Evolutionary conservation across 2,888 invertebrate species (phyloP).

Genomic region (Phyllotreta cruciferae): DNA sequence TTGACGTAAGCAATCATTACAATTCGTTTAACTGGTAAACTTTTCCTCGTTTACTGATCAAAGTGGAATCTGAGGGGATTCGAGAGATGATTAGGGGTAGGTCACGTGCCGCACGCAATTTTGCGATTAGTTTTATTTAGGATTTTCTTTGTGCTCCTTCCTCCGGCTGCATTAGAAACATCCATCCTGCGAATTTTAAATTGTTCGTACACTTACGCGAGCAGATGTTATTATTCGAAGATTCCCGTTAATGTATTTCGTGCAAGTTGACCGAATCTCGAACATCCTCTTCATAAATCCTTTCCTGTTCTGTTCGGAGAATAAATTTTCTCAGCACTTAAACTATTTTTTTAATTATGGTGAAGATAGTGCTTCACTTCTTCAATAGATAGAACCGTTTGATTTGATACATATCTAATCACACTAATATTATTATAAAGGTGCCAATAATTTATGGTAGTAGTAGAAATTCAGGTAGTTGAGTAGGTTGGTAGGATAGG

Average conservation of each 20-base stretch:
- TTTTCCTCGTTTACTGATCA: conserved; percentile 48
- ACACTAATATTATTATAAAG: no score
- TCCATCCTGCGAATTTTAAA: conserved; percentile 10
- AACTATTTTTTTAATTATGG: no score
- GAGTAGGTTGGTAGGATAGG: no score
- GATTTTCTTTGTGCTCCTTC: conserved; percentile 44
- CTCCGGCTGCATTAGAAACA: conserved; percentile 18
- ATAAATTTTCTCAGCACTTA: no score
- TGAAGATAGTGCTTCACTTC: no score
- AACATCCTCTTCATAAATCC: no score
- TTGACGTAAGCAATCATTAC: conserved; percentile 48
- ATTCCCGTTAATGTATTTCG: not conserved
- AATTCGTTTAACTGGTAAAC: conserved; percentile 53
- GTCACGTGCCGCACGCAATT: conserved; percentile 54
- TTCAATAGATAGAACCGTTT: no score
- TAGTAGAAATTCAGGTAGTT: no score
- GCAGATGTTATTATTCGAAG: not conserved
- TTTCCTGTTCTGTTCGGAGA: no score
- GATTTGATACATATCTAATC: no score
- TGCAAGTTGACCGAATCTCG: not conserved
- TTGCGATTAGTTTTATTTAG: conserved; percentile 54
- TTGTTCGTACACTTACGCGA: not conserved
- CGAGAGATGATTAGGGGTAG: conserved; percentile 33
- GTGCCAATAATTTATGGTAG: no score
- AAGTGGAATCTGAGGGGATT: conserved; percentile 43